These are phyloP conservation scores for Glareola pratincola DNA, from an alignment of 2,113 vertebrate species.

Conservation along the genomic window DNA sequence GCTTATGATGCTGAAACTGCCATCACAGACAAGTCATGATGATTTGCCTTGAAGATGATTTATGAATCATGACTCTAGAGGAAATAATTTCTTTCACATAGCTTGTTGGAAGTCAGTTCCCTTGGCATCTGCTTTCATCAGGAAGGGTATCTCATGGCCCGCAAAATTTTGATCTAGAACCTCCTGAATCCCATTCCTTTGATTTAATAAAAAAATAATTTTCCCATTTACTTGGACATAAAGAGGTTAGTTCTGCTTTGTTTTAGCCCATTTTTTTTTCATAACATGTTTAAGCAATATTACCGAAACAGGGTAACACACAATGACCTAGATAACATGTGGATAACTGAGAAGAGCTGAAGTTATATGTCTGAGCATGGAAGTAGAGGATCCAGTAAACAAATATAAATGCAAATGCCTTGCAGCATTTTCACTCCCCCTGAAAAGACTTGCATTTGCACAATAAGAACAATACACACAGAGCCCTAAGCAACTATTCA, in stretches of 20 bases:
- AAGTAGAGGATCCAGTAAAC: not conserved
- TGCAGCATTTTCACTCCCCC: not conserved
- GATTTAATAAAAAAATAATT: not conserved
- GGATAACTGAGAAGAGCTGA: not conserved
- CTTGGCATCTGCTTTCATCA: not conserved
- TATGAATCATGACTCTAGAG: constrained; percentile 16
- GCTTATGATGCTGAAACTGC: constrained; percentile 34
- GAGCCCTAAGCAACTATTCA: not conserved
- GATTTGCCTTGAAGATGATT: constrained; percentile 53
- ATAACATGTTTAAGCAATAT: not conserved
- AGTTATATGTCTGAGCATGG: not conserved
- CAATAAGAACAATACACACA: not conserved
- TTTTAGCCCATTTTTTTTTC: not conserved
- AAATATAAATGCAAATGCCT: not conserved
- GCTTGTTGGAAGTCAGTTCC: not conserved
- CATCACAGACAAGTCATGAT: constrained; percentile 7
- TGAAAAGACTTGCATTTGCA: not conserved
- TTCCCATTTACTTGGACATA: not conserved
- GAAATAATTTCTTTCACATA: constrained; percentile 10
- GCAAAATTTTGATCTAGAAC: not conserved
- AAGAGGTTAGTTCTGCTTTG: not conserved
- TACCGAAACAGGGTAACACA: not conserved
- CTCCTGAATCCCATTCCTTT: not conserved
- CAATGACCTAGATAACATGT: not conserved
- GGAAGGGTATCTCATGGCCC: not conserved